These are phyloP conservation scores for Ephestia elutella DNA, from an alignment of 1,140 invertebrate genomes.

Conservation along the genomic window DNA sequence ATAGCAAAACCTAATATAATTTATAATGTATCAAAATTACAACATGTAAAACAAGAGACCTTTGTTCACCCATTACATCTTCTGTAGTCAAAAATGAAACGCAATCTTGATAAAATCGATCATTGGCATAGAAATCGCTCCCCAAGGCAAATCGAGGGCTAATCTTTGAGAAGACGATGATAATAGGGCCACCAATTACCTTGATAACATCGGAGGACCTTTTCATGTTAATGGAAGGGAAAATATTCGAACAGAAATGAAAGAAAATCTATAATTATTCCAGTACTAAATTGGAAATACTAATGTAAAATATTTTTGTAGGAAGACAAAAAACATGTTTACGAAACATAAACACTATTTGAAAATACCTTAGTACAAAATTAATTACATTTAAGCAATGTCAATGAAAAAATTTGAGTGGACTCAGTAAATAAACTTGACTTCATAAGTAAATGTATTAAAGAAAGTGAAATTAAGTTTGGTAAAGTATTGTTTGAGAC, in stretches of 20 bases:
- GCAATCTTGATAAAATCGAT: constrained; percentile 37
- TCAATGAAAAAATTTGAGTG: too few relatives aligned
- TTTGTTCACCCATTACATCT: neutral
- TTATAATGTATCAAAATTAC: neutral
- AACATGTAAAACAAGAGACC: too few relatives aligned
- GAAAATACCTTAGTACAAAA: too few relatives aligned
- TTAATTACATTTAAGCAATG: too few relatives aligned
- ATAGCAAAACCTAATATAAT: too few relatives aligned
- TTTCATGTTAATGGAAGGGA: constrained; percentile 22
- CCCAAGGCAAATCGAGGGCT: constrained; percentile 32
- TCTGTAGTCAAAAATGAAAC: constrained; percentile 15
- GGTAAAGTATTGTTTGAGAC: neutral
- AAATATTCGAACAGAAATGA: constrained; percentile 13
- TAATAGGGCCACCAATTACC: constrained; percentile 43
- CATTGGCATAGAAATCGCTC: constrained; percentile 33
- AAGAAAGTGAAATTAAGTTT: constrained; percentile 14
- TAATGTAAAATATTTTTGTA: too few relatives aligned
- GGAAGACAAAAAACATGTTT: too few relatives aligned
- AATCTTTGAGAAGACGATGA: constrained; percentile 34
- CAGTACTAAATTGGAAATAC: neutral
- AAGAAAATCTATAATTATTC: neutral
- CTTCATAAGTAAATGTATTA: too few relatives aligned
- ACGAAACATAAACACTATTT: too few relatives aligned
- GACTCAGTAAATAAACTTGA: too few relatives aligned
- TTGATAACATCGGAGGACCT: constrained; percentile 35